Evolutionary conservation across 2,888 invertebrate species (phyloP).

Genomic region (Stomorhina lunata): DNA sequence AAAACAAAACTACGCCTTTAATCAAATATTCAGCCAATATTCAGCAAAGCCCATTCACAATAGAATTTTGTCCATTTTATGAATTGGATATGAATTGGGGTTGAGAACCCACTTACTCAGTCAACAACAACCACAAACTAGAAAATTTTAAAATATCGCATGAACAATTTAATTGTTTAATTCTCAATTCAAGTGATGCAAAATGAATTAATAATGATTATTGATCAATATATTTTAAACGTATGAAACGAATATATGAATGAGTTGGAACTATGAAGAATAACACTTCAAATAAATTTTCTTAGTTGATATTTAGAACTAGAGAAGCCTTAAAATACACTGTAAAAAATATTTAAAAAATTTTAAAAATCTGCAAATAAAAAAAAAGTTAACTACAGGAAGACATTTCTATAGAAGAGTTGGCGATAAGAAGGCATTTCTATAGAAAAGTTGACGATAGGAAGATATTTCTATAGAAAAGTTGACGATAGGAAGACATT

Average conservation of each 20-base stretch:
- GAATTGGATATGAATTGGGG: neutral
- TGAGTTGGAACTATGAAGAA: neutral
- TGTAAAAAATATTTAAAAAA: neutral
- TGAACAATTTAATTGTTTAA: conserved; percentile 61
- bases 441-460: too few species aligned
- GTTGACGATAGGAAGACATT: too few species aligned
- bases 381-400: too few species aligned
- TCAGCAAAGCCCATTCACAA: conserved; percentile 29
- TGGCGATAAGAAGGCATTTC: too few species aligned
- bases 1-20: conserved; percentile 48
- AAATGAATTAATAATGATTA: conserved; percentile 63
- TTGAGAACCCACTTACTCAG: neutral
- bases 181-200: conserved; percentile 53
- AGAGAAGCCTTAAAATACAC: conserved; percentile 27
- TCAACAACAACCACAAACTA: neutral
- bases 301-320: neutral
- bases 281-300: conserved; percentile 22
- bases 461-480: too few species aligned
- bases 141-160: conserved; percentile 9
- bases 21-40: neutral
- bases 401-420: too few species aligned
- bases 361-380: neutral
- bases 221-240: conserved; percentile 27
- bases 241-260: neutral
- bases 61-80: too few species aligned